Conservation (phyloP, 64 coral and sea anemone species). For the Montipora foliosa region DNA sequence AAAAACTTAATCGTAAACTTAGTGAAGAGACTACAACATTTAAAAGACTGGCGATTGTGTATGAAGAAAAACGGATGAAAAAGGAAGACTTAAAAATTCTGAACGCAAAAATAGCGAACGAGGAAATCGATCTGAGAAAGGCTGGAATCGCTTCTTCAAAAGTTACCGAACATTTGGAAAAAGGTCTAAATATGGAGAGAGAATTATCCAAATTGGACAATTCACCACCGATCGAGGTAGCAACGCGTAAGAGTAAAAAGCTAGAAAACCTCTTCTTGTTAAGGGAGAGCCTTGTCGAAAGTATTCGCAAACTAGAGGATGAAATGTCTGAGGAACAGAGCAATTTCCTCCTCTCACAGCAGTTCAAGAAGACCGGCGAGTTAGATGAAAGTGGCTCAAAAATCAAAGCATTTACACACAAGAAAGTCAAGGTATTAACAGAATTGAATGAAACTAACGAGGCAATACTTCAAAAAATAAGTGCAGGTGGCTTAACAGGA, state of each 20-base stretch:
- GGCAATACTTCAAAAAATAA: slow-evolving; percentile 9
- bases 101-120: slow-evolving; percentile 29
- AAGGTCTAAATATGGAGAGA: slow-evolving; percentile 1
- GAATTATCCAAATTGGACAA: slow-evolving; percentile 30
- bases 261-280: not conserved
- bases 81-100: slow-evolving; percentile 40
- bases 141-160: not conserved
- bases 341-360: slow-evolving; percentile 56
- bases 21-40: not conserved
- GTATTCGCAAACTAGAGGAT: slow-evolving; percentile 20
- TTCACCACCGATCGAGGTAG: not conserved
- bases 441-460: slow-evolving; percentile 30
- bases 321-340: slow-evolving; percentile 64
- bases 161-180: slow-evolving; percentile 28
- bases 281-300: slow-evolving; percentile 21
- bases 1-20: not conserved
- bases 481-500: slow-evolving; percentile 22
- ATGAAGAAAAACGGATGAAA: not conserved
- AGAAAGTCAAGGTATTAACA: not conserved
- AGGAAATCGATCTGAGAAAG: slow-evolving; percentile 3
- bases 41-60: not conserved
- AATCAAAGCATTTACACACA: slow-evolving; percentile 4
- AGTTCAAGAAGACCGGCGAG: slow-evolving; percentile 62
- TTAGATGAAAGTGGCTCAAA: not conserved
- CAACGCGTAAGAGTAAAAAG: not conserved